A percentile compares a stretch with the other conserved stretches of the same genome.
Evolutionary conservation across 2,888 invertebrate species (phyloP).

Genomic region (Poecilus cupreus): DNA sequence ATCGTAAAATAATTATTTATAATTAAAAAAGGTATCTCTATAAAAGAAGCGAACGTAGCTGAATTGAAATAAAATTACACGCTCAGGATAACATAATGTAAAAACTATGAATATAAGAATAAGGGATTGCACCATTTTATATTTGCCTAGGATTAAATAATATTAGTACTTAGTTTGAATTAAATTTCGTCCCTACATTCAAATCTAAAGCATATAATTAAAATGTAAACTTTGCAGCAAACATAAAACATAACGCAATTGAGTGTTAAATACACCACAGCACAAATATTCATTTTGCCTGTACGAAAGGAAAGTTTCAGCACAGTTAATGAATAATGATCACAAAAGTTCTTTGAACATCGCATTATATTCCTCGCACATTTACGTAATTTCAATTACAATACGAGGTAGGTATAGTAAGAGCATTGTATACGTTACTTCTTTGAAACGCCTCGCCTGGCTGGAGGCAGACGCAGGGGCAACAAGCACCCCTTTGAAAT

Average conservation of each 20-base stretch:
- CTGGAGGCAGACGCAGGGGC: not conserved
- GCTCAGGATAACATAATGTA: not conserved
- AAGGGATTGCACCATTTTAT: not conserved
- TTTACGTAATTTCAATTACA: slow-evolving; percentile 52
- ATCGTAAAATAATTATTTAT: too few relatives aligned
- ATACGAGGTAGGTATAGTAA: slow-evolving; percentile 20
- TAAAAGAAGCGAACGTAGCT: too few relatives aligned
- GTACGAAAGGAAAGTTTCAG: not conserved
- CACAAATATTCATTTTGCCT: slow-evolving; percentile 7
- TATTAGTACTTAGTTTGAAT: not conserved
- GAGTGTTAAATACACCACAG: slow-evolving; percentile 5
- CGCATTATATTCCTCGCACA: slow-evolving; percentile 21
- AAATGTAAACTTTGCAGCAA: not conserved
- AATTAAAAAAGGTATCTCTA: too few relatives aligned
- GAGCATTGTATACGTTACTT: slow-evolving; percentile 18
- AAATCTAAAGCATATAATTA: not conserved
- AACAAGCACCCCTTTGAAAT: slow-evolving; percentile 43
- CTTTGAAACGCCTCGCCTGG: slow-evolving; percentile 14
- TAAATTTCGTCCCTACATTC: not conserved
- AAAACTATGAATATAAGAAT: not conserved
- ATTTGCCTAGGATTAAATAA: not conserved
- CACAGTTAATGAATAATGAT: slow-evolving; percentile 34
- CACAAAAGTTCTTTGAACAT: slow-evolving; percentile 36
- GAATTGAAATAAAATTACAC: not conserved
- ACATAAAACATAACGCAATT: not conserved